phyloP scores from a whole-genome alignment of 2,797 vertebrate species.

The Falco naumanni region DNA sequence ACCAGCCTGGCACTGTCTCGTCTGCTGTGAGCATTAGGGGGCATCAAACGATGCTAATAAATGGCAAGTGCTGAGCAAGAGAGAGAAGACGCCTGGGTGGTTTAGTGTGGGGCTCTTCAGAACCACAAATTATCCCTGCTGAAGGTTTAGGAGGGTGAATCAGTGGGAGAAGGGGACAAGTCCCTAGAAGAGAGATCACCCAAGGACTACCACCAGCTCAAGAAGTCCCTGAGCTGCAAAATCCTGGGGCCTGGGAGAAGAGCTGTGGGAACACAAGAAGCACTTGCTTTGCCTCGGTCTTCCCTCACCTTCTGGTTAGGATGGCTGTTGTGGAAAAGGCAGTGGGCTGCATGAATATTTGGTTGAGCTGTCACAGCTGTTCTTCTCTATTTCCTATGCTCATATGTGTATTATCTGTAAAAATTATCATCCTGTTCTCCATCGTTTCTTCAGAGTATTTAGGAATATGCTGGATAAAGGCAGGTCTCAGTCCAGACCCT shows the following conservation, averaged over 20 bases:
- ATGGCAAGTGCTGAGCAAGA: background rate
- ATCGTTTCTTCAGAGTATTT: background rate
- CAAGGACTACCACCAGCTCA: accelerated
- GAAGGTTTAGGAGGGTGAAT: no score
- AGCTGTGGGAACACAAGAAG: background rate
- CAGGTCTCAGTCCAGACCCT: background rate
- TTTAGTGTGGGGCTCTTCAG: background rate
- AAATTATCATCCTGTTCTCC: accelerated
- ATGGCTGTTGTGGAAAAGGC: accelerated
- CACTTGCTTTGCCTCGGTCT: background rate
- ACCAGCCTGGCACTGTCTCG: background rate
- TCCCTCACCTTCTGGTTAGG: accelerated
- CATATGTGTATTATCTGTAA: accelerated
- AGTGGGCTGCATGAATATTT: background rate
- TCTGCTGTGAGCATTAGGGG: slow-evolving; percentile 8
- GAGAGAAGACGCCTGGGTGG: accelerated
- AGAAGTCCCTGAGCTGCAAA: background rate
- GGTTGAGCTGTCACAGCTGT: background rate
- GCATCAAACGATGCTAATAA: background rate
- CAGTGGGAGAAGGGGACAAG: background rate
- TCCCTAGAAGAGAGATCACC: background rate
- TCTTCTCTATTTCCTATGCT: accelerated
- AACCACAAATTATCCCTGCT: accelerated
- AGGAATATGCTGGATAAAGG: background rate
- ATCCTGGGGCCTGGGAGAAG: background rate